Evolutionary conservation across 2,888 invertebrate species (phyloP).

Genomic region (Sabatieria punctata): DNA sequence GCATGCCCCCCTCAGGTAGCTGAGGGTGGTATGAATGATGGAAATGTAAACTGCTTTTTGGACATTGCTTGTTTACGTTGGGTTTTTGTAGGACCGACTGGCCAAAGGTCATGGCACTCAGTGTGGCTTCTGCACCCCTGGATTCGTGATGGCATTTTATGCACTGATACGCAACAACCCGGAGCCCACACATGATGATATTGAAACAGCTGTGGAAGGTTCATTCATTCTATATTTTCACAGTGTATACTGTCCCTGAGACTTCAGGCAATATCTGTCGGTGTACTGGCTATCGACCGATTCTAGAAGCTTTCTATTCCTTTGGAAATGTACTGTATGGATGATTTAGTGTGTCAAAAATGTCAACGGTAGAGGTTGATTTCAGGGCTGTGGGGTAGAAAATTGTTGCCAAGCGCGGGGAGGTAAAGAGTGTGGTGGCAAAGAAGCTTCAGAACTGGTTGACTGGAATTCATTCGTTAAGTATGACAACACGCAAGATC

Average conservation of each 20-base stretch:
- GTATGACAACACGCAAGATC: constrained; percentile 60
- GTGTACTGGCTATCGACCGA: constrained; percentile 84
- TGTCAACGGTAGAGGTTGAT: too few species aligned
- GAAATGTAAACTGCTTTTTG: too few species aligned
- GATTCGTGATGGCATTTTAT: constrained; percentile 95
- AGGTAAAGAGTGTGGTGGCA: background rate
- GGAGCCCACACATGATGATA: constrained; percentile 40
- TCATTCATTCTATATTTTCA: too few species aligned
- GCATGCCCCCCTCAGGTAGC: too few species aligned
- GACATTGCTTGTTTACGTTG: too few species aligned
- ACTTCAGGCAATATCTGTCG: constrained; percentile 58
- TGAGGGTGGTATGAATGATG: too few species aligned
- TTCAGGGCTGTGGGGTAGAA: background rate
- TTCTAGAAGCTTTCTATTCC: constrained; percentile 65
- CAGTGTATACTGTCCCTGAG: too few species aligned
- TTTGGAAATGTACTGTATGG: too few species aligned
- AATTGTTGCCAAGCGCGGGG: background rate
- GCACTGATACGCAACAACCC: constrained; percentile 55
- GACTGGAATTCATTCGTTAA: constrained; percentile 42
- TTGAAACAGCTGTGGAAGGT: too few species aligned
- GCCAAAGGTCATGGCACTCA: constrained; percentile 82
- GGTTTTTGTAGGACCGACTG: constrained; percentile 38
- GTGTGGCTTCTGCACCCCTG: constrained; percentile 87
- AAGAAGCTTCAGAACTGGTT: constrained; percentile 11
- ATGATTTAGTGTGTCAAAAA: too few species aligned